Percentiles rank a stretch among this genome's conserved stretches.
Evolutionary conservation across 1,140 invertebrate species (phyloP).

Genomic region (Brachionus rotundiformis): DNA sequence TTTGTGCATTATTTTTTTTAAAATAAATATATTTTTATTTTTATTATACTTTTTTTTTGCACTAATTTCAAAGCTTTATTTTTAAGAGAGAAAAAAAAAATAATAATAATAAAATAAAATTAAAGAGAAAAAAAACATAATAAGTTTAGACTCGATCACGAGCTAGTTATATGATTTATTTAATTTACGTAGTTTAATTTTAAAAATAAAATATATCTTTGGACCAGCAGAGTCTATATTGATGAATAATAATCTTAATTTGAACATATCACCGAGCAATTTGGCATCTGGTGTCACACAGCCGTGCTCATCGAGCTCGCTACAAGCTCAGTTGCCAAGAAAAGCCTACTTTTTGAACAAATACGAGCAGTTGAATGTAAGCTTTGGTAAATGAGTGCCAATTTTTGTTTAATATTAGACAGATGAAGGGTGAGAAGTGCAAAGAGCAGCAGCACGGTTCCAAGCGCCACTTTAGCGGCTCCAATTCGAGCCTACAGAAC

Average conservation of each 20-base stretch:
- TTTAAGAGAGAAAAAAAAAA: not conserved
- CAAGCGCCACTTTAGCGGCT: constrained; percentile 43
- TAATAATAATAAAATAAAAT: not conserved
- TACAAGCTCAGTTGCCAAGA: constrained; percentile 18
- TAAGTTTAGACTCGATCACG: not conserved
- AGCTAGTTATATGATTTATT: not conserved
- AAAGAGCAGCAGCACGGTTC: not conserved
- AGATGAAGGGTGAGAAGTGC: not conserved
- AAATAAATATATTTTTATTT: not conserved
- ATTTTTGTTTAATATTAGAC: not conserved
- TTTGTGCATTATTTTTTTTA: not conserved
- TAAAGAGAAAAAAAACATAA: not conserved
- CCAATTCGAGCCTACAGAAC: constrained; percentile 40
- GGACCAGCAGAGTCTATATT: not conserved
- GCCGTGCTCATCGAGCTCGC: constrained; percentile 5
- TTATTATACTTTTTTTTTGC: not conserved
- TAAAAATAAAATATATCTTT: not conserved
- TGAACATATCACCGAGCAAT: not conserved
- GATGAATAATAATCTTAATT: constrained; percentile 18
- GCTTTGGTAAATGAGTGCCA: not conserved
- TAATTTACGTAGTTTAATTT: not conserved
- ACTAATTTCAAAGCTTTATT: constrained; percentile 10
- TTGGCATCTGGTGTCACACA: not conserved
- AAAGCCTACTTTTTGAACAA: constrained; percentile 47
- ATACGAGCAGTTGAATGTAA: constrained; percentile 42